A percentile compares a stretch with the other conserved stretches of the same genome.
Evolutionary conservation across 2,113 vertebrate genomes (phyloP).

Genomic region (Oryzias celebensis): DNA sequence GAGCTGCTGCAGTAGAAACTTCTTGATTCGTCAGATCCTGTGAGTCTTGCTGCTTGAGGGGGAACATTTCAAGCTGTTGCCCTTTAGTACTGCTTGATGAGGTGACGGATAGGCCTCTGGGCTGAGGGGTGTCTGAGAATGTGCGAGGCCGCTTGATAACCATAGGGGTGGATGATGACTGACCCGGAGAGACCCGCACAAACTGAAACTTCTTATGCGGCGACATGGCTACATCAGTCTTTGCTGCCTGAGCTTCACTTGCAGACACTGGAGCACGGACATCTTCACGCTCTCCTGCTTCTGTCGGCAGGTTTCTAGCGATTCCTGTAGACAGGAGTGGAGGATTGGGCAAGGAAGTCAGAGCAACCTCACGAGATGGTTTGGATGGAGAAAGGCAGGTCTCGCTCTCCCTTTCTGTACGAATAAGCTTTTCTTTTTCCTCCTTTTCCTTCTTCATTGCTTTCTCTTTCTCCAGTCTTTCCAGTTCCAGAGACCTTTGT

Average conservation of each 20-base stretch:
- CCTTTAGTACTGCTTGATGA: constrained; percentile 20
- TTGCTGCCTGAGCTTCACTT: constrained; percentile 44
- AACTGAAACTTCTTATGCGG: constrained; percentile 76
- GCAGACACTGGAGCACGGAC: constrained; percentile 24
- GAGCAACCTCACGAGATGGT: constrained; percentile 60
- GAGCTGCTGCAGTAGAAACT: constrained; percentile 12
- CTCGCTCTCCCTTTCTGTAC: constrained; percentile 59
- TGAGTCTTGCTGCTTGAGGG: constrained; percentile 27
- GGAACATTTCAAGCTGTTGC: constrained; percentile 13
- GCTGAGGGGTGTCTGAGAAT: constrained; percentile 68
- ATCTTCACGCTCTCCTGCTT: constrained; percentile 48
- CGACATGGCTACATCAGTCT: constrained; percentile 41
- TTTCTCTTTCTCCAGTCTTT: constrained; percentile 33
- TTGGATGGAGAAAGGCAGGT: constrained; percentile 63
- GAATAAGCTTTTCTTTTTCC: constrained; percentile 54
- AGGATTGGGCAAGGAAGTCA: constrained; percentile 51
- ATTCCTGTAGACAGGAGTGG: constrained; percentile 48
- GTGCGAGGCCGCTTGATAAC: constrained; percentile 69
- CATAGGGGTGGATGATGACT: constrained; percentile 45
- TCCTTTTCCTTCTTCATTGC: constrained; percentile 37
- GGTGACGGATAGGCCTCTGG: constrained; percentile 19
- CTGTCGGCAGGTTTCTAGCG: constrained; percentile 42
- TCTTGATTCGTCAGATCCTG: constrained; percentile 36
- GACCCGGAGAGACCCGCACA: constrained; percentile 60
- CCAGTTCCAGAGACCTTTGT: constrained; percentile 20